Base-by-base conservation (phyloP, 2,888 invertebrate species). In the Drosophila flavopinicola region DNA sequence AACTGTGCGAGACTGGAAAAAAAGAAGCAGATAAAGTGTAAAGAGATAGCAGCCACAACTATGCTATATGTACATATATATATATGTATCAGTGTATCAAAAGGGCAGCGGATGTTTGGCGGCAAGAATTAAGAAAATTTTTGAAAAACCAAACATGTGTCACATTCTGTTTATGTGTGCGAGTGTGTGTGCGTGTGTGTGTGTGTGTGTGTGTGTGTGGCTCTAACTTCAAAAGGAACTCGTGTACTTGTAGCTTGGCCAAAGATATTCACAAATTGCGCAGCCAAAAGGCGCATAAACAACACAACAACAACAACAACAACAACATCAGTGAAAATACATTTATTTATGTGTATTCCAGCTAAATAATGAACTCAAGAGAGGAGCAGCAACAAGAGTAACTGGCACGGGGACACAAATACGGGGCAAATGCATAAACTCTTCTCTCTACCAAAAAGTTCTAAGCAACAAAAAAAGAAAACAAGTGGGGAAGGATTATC, bases 191-290 rank as follows among this genome's bases (percentile, higher is more conserved):
- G 10, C 35, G 5, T 25, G 20, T n/a, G 29, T 33, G 24, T 24
- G 27, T 41, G 27, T 15, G 27, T 56, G 9, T 33, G 13, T 41
- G 24, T 58, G 37, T 37, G 37, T 54, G 15, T 35, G 38, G 32
- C 29, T 65, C 32, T 44, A 54, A 71, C 70, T 64, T 74, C 74
- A 74, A 74, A 74, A 60, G 70, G 47, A 74, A 74, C 47, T 66
- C 49, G 32, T 59, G 51, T 52, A 53, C 52, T 52, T 51, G 57
- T 60, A 37, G 42, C 27, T 63, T 63, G 63, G 41, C 51, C 71
- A 70, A 54, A 71, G 53, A 63, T 58, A 71, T 63, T 47, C 53
- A 64, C 39, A 49, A 66, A 67, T 54, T 63, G 49, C 67, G 57
- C 67, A 58, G 56, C 27, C 57, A 70, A 71, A 70, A 71, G 61